Conservation (phyloP, 2,113 vertebrate species). For the Cyprinus carpio region DNA sequence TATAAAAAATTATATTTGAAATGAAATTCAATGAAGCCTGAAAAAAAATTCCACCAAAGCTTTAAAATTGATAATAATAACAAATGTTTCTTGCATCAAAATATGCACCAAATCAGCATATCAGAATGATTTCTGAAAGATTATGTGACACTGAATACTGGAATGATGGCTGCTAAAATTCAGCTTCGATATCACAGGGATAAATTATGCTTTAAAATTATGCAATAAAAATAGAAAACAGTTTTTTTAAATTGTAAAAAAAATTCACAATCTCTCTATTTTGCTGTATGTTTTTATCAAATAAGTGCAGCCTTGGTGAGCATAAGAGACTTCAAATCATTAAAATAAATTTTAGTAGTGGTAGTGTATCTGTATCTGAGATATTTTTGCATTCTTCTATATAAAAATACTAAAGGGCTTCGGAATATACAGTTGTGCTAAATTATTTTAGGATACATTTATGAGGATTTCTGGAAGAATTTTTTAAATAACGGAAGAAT, state of each 20-base stretch:
- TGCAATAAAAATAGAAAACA: not conserved
- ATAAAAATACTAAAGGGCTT: not conserved
- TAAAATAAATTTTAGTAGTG: not conserved
- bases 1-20: not conserved
- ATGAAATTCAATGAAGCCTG: no score
- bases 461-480: not conserved
- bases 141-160: no score
- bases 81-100: not conserved
- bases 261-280: no score
- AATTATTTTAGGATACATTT: not conserved
- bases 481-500: not conserved
- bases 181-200: not conserved
- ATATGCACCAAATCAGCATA: not conserved
- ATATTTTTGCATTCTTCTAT: not conserved
- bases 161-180: not conserved
- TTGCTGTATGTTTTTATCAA: not conserved
- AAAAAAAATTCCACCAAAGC: no score
- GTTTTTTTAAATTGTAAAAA: no score
- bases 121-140: not conserved
- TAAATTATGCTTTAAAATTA: not conserved
- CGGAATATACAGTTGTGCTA: not conserved
- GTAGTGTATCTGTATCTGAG: not conserved
- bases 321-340: not conserved
- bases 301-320: not conserved
- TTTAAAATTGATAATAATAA: not conserved